These are phyloP conservation scores for Parapristionchus giblindavisi DNA, from an alignment of 2,888 invertebrate genomes.

Conservation along the genomic window DNA sequence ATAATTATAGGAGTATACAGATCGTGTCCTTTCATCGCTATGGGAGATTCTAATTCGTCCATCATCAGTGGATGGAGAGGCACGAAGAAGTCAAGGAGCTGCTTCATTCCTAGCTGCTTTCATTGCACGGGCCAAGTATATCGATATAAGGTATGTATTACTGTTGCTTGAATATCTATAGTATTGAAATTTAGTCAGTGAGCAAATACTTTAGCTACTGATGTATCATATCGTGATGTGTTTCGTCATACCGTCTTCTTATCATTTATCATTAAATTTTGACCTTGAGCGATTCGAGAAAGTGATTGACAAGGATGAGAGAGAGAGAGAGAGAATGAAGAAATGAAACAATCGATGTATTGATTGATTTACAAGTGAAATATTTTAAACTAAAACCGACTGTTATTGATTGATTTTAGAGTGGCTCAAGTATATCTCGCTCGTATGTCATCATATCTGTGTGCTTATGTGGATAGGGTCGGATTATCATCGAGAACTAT, in stretches of 20 bases:
- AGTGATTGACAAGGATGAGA: not conserved
- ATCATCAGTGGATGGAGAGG: slow-evolving; percentile 54
- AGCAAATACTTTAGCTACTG: not conserved
- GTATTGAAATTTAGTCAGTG: not conserved
- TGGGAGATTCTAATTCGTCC: slow-evolving; percentile 59
- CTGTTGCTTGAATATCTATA: not conserved
- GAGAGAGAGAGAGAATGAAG: not conserved
- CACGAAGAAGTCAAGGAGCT: slow-evolving; percentile 62
- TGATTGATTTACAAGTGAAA: not conserved
- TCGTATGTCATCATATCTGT: slow-evolving; percentile 57
- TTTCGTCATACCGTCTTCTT: too few relatives aligned
- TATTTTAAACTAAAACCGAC: slow-evolving; percentile 18
- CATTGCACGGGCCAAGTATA: slow-evolving; percentile 58
- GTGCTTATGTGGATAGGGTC: slow-evolving; percentile 55
- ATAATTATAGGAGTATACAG: slow-evolving; percentile 44
- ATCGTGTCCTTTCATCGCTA: slow-evolving; percentile 50
- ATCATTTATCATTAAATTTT: not conserved
- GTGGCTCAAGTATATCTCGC: slow-evolving; percentile 53
- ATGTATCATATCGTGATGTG: too few relatives aligned
- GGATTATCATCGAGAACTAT: slow-evolving; percentile 41
- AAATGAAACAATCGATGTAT: not conserved
- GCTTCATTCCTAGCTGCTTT: slow-evolving; percentile 62
- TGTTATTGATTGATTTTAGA: too few relatives aligned
- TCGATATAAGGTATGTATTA: slow-evolving; percentile 49
- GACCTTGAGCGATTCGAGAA: slow-evolving; percentile 22